A percentile compares a stretch with the other conserved stretches of the same genome.
phyloP scores from a whole-genome alignment of 37 sponge, comb jelly and placozoan species.

The Diacarnus erythraeanus region DNA sequence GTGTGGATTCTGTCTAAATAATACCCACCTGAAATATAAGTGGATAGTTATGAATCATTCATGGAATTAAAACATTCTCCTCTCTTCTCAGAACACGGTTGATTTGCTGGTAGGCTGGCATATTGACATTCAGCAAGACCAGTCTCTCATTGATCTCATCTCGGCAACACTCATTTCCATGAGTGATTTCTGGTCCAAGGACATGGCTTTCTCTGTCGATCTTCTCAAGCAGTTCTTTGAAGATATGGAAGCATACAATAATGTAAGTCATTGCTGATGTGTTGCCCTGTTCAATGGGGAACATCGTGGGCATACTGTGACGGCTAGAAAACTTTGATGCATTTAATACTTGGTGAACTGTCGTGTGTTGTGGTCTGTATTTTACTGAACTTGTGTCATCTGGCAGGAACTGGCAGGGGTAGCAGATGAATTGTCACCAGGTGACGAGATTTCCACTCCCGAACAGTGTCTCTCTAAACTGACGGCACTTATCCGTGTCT shows the following conservation, averaged over 20 bases:
- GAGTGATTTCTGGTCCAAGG: constrained; percentile 65
- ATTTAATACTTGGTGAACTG: too few relatives aligned
- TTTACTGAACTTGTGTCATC: not conserved
- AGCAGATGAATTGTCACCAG: constrained; percentile 26
- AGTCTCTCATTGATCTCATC: constrained; percentile 58
- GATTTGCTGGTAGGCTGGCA: constrained; percentile 96
- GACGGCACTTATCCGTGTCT: constrained; percentile 62
- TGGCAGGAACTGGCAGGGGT: constrained; percentile 64
- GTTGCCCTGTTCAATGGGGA: too few relatives aligned
- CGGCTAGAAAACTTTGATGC: too few relatives aligned
- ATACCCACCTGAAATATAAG: too few relatives aligned
- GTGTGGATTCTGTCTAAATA: not conserved
- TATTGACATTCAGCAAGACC: constrained; percentile 83
- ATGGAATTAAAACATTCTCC: not conserved
- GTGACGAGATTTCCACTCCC: constrained; percentile 63
- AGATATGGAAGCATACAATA: constrained; percentile 87
- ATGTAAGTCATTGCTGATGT: too few relatives aligned
- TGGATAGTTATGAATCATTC: too few relatives aligned
- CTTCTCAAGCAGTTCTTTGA: constrained; percentile 88
- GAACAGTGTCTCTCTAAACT: constrained; percentile 57
- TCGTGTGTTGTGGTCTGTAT: too few relatives aligned
- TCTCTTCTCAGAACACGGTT: constrained; percentile 55
- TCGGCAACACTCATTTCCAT: constrained; percentile 58
- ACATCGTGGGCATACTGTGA: too few relatives aligned
- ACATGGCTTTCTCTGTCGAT: constrained; percentile 71